A percentile compares a stretch with the other conserved stretches of the same genome.
phyloP scores from a whole-genome alignment of 2,113 vertebrate species.

The Trinectes maculatus region DNA sequence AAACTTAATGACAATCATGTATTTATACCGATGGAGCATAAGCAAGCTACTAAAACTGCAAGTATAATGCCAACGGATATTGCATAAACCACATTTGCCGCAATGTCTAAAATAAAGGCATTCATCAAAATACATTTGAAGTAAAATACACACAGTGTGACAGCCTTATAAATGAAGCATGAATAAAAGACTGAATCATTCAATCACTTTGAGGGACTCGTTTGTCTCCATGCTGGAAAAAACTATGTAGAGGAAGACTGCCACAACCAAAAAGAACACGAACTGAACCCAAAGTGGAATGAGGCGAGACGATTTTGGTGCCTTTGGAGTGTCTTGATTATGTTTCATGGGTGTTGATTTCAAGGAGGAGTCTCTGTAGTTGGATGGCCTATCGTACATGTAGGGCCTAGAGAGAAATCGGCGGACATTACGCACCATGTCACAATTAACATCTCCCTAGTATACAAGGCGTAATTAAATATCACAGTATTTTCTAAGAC shows the following conservation, averaged over 20 bases:
- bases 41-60: constrained; percentile 9
- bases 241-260: constrained; percentile 71
- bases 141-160: constrained; percentile 36
- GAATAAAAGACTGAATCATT: constrained; percentile 42
- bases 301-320: constrained; percentile 45
- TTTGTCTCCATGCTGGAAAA: constrained; percentile 76
- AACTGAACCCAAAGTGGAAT: constrained; percentile 79
- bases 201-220: constrained; percentile 50
- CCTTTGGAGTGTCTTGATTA: constrained; percentile 2
- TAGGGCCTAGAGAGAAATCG: constrained; percentile 43
- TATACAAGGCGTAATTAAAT: neutral
- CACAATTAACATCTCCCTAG: neutral
- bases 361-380: constrained; percentile 46
- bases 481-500: too few species aligned
- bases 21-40: neutral
- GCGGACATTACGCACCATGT: neutral
- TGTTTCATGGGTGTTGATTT: constrained; percentile 27
- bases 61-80: constrained; percentile 19
- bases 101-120: constrained; percentile 29
- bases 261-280: constrained; percentile 71
- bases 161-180: neutral
- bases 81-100: constrained; percentile 27
- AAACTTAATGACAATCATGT: neutral
- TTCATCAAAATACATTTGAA: constrained; percentile 29
- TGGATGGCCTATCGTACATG: constrained; percentile 54